A percentile compares a stretch with the other conserved stretches of the same genome.
Evolutionary conservation across 2,797 vertebrate genomes (phyloP).

Genomic region (Knipowitschia caucasica): DNA sequence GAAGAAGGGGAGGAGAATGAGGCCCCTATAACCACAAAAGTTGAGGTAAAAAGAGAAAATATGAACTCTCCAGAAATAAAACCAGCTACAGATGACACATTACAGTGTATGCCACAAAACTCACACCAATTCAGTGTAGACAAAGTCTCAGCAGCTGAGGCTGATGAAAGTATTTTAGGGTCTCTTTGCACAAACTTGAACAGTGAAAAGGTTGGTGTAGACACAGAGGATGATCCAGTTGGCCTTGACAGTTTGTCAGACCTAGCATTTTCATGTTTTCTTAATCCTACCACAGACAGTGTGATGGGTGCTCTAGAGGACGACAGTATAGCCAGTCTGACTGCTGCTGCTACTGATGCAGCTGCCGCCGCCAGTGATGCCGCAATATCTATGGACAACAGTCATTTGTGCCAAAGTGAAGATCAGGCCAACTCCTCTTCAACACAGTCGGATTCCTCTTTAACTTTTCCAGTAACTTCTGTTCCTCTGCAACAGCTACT

Average conservation of each 20-base stretch:
- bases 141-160: slow-evolving; percentile 76
- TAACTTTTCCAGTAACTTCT: slow-evolving; percentile 55
- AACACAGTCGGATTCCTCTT: slow-evolving; percentile 43
- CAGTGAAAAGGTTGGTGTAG: slow-evolving; percentile 53
- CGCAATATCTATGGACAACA: slow-evolving; percentile 11
- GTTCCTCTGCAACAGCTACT: slow-evolving; percentile 66
- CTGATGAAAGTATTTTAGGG: slow-evolving; percentile 78
- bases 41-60: slow-evolving; percentile 91
- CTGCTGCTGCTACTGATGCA: slow-evolving; percentile 51
- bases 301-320: slow-evolving; percentile 55
- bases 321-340: slow-evolving; percentile 57
- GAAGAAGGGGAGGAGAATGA: slow-evolving; percentile 72
- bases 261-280: slow-evolving; percentile 69
- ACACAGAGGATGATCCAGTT: slow-evolving; percentile 41
- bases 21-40: slow-evolving; percentile 36
- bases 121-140: slow-evolving; percentile 73
- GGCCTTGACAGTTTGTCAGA: slow-evolving; percentile 64
- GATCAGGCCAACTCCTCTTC: slow-evolving; percentile 22
- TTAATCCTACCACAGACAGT: slow-evolving; percentile 54
- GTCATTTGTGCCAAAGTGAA: slow-evolving; percentile 16
- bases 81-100: slow-evolving; percentile 78
- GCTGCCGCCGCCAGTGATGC: slow-evolving; percentile 35
- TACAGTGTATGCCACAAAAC: slow-evolving; percentile 79
- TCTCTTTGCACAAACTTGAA: slow-evolving; percentile 79
- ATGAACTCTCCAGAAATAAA: slow-evolving; percentile 82